Conservation (phyloP, 2,797 vertebrate species). For the Notoglanidium macrostoma region DNA sequence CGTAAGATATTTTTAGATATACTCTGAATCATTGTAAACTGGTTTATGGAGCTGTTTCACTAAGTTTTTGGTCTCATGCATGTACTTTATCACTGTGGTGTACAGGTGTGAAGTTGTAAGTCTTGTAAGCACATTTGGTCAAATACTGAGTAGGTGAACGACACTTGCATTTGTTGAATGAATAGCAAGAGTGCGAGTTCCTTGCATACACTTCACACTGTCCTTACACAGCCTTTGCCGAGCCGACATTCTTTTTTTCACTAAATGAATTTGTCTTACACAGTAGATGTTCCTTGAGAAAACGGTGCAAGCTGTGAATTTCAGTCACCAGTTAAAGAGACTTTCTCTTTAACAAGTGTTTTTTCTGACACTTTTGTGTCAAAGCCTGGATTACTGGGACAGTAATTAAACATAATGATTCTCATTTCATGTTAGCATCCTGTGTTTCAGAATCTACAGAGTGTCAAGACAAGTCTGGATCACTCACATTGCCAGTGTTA, state of each 20-base stretch:
- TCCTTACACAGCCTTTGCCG: neutral
- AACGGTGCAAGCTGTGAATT: neutral
- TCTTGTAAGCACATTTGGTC: no score
- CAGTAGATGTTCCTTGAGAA: neutral
- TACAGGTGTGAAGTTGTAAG: neutral
- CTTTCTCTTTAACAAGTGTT: slow-evolving; percentile 14
- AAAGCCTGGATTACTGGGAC: slow-evolving; percentile 6
- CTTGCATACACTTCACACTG: neutral
- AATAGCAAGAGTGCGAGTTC: neutral
- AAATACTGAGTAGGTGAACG: neutral
- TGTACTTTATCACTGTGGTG: neutral
- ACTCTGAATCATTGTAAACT: neutral
- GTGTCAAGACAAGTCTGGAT: neutral
- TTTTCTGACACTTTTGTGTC: slow-evolving; percentile 4
- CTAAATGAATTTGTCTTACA: neutral
- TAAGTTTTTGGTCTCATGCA: neutral
- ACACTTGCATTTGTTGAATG: neutral
- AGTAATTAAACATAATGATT: neutral
- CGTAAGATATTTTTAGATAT: neutral
- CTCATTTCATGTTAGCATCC: slow-evolving; percentile 7
- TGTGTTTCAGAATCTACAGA: slow-evolving; percentile 5
- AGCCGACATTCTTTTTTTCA: neutral
- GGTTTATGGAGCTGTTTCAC: neutral
- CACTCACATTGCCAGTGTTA: neutral
- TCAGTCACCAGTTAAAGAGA: slow-evolving; percentile 1